These are phyloP conservation scores for Drosophila kambysellisi DNA, from an alignment of 2,888 invertebrate genomes.

Conservation along the genomic window DNA sequence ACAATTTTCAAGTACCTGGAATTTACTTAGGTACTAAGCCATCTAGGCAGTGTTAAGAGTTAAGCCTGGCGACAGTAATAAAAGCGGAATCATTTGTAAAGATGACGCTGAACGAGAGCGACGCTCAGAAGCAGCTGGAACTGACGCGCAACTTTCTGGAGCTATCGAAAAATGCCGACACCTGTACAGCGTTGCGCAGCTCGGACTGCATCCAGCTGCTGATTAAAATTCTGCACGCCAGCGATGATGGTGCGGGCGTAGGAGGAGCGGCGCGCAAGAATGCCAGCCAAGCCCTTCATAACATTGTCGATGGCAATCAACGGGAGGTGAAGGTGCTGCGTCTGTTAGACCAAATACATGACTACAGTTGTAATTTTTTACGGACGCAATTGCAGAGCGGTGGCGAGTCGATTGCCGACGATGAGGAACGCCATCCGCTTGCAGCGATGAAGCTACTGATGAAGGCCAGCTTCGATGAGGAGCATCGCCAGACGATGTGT, in stretches of 20 bases:
- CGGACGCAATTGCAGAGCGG: conserved; percentile 87
- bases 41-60: neutral
- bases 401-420: conserved; percentile 87
- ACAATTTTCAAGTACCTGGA: conserved; percentile 35
- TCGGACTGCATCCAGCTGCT: conserved; percentile 96
- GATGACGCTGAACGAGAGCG: conserved; percentile 85
- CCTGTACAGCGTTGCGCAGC: conserved; percentile 96
- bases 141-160: conserved; percentile 95
- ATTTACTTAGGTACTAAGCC: conserved; percentile 20
- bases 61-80: conserved; percentile 11
- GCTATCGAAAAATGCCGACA: conserved; percentile 95
- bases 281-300: conserved; percentile 95
- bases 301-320: conserved; percentile 96
- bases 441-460: conserved; percentile 96
- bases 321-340: conserved; percentile 95
- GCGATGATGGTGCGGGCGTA: conserved; percentile 88
- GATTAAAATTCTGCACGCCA: conserved; percentile 95
- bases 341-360: conserved; percentile 94
- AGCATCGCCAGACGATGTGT: conserved; percentile 98
- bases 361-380: conserved; percentile 90
- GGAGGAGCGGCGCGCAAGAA: conserved; percentile 90
- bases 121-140: conserved; percentile 93
- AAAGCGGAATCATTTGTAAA: conserved; percentile 34
- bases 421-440: conserved; percentile 93
- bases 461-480: conserved; percentile 99